A percentile compares a stretch with the other conserved stretches of the same genome.
These are phyloP conservation scores for Uropetala carovei DNA, from an alignment of 2,888 invertebrate species.

Conservation along the genomic window DNA sequence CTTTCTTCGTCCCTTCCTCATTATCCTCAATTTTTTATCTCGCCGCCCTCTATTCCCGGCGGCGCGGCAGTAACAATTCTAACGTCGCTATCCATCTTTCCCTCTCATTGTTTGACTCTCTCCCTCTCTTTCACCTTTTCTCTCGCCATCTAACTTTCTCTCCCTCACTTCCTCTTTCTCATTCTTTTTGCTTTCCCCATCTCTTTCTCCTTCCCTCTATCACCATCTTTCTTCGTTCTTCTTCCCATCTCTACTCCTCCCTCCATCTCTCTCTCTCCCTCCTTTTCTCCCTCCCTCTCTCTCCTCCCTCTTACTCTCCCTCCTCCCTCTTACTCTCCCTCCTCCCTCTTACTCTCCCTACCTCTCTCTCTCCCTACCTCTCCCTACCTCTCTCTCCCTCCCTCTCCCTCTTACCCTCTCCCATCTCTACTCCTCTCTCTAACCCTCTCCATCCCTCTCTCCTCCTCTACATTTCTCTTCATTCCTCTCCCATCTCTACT, in stretches of 20 bases:
- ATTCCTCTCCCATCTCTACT: background rate
- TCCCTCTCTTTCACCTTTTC: too few species aligned
- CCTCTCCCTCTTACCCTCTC: too few species aligned
- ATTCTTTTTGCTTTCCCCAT: too few species aligned
- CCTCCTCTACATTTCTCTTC: background rate
- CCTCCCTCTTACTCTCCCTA: too few species aligned
- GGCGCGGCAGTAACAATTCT: too few species aligned
- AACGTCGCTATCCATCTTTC: too few species aligned
- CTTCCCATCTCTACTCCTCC: background rate
- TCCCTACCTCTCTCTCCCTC: background rate
- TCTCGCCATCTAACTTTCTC: too few species aligned
- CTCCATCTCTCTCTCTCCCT: background rate
- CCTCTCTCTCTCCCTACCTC: background rate
- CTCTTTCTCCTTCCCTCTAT: background rate
- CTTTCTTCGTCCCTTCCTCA: too few species aligned
- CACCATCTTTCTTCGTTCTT: background rate
- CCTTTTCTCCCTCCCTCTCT: background rate
- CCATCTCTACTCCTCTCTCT: background rate
- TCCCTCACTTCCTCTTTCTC: background rate
- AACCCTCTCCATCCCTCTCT: background rate
- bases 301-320: background rate
- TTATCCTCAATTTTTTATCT: too few species aligned
- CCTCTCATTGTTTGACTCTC: too few species aligned
- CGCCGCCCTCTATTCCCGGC: too few species aligned
- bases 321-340: background rate